Percentiles rank a stretch among this genome's conserved stretches.
phyloP scores from a whole-genome alignment of 2,888 invertebrate species.

The Lordiphosa andalusiaca region DNA sequence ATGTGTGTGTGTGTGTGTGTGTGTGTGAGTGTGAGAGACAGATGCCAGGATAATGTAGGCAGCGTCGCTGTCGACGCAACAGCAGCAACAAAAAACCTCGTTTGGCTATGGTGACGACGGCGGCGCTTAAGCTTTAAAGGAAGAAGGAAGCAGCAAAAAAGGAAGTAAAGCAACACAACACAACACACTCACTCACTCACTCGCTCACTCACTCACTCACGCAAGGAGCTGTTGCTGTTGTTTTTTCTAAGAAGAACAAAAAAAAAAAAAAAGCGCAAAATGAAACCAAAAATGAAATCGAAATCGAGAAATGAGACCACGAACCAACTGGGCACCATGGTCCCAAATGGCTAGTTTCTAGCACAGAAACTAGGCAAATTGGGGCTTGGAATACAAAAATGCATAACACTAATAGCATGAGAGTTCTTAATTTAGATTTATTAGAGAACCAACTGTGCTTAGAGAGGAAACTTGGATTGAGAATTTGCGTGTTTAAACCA shows the following conservation, averaged over 20 bases:
- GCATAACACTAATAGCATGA: no score
- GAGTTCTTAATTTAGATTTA: no score
- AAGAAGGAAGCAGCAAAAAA: conserved; percentile 70
- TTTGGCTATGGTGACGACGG: conserved; percentile 30
- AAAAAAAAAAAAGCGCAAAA: conserved; percentile 37
- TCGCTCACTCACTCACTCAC: conserved; percentile 10
- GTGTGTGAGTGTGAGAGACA: conserved; percentile 34
- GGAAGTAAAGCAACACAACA: conserved; percentile 61
- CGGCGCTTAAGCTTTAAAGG: conserved; percentile 67
- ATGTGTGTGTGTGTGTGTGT: conserved; percentile 24
- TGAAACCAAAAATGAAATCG: conserved; percentile 34
- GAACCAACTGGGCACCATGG: not conserved
- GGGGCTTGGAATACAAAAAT: no score
- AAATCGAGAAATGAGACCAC: conserved; percentile 20
- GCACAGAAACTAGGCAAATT: no score
- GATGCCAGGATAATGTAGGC: conserved; percentile 54
- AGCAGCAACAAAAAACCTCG: conserved; percentile 29
- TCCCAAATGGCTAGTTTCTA: no score
- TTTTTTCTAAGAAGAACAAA: conserved; percentile 32
- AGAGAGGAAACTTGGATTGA: no score
- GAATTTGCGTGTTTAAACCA: no score
- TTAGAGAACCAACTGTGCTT: no score
- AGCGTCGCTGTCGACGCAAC: conserved; percentile 52
- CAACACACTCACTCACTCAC: conserved; percentile 15
- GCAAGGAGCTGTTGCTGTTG: conserved; percentile 5